These are phyloP conservation scores for Eolophus roseicapilla DNA, from an alignment of 2,113 vertebrate genomes.

Conservation along the genomic window DNA sequence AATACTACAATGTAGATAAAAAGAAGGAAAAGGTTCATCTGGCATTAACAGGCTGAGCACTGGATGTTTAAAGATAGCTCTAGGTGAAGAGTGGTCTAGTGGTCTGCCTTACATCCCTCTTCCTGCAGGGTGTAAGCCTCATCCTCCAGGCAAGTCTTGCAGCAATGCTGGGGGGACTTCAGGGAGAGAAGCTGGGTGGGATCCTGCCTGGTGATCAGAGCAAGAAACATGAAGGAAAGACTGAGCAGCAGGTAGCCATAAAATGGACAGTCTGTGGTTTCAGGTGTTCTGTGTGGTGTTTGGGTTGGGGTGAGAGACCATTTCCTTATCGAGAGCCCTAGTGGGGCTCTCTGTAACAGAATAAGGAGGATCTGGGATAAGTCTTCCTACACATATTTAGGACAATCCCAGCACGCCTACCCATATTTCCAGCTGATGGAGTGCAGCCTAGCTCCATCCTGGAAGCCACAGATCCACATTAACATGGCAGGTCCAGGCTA, in stretches of 20 bases:
- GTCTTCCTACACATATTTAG: not conserved
- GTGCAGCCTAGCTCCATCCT: not conserved
- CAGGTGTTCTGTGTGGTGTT: not conserved
- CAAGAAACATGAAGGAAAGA: not conserved
- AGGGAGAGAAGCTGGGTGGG: not conserved
- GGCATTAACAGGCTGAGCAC: not conserved
- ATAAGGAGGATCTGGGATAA: not conserved
- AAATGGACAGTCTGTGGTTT: not conserved
- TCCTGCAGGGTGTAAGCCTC: not conserved
- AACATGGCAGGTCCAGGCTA: not conserved
- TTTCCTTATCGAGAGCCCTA: not conserved
- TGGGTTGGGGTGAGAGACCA: not conserved
- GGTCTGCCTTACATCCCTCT: not conserved
- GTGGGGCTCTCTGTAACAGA: not conserved
- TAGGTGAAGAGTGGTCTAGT: not conserved
- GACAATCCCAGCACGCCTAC: not conserved
- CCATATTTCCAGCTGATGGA: not conserved
- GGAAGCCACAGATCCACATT: not conserved
- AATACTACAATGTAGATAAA: not conserved
- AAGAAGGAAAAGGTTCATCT: not conserved
- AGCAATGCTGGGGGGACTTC: not conserved
- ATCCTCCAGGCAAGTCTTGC: not conserved
- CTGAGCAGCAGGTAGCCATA: not conserved
- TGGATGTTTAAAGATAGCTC: not conserved
- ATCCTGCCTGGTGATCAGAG: not conserved